Percentiles rank a stretch among this genome's conserved stretches.
Evolutionary conservation across 2,888 invertebrate genomes (phyloP).

Genomic region (Desoria tigrina): DNA sequence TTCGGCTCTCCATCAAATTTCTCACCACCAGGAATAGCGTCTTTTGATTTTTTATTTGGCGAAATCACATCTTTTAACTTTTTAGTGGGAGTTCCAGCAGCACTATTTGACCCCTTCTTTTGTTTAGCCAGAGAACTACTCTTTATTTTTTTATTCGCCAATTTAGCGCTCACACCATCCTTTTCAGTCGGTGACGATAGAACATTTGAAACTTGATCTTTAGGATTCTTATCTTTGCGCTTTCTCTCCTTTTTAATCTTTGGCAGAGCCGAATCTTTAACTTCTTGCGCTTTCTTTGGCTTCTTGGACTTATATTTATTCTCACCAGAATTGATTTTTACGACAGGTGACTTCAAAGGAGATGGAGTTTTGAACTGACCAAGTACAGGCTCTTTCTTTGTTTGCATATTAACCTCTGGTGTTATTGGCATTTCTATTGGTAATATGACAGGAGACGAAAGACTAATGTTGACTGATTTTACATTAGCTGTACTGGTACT

Average conservation of each 20-base stretch:
- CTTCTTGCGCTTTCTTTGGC: conserved; percentile 7
- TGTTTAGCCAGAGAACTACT: too few species aligned
- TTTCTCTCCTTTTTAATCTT: background rate
- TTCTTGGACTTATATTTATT: conserved; percentile 6
- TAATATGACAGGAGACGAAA: background rate
- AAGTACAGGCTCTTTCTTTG: background rate
- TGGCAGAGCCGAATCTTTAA: background rate
- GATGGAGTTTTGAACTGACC: background rate
- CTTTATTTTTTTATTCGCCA: too few species aligned
- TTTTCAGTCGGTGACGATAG: conserved; percentile 16
- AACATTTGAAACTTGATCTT: background rate
- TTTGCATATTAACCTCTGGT: background rate
- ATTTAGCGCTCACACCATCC: conserved; percentile 18
- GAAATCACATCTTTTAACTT: too few species aligned
- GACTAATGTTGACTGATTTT: background rate
- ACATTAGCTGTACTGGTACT: background rate
- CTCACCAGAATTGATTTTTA: background rate
- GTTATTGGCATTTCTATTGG: too few species aligned
- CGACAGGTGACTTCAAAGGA: background rate
- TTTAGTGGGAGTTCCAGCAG: too few species aligned
- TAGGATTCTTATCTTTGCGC: background rate
- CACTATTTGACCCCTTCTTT: too few species aligned
- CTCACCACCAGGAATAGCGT: too few species aligned
- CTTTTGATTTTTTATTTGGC: too few species aligned
- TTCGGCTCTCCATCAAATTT: background rate